phyloP scores from a whole-genome alignment of 2,113 vertebrate species.

The Seriola dumerili region DNA sequence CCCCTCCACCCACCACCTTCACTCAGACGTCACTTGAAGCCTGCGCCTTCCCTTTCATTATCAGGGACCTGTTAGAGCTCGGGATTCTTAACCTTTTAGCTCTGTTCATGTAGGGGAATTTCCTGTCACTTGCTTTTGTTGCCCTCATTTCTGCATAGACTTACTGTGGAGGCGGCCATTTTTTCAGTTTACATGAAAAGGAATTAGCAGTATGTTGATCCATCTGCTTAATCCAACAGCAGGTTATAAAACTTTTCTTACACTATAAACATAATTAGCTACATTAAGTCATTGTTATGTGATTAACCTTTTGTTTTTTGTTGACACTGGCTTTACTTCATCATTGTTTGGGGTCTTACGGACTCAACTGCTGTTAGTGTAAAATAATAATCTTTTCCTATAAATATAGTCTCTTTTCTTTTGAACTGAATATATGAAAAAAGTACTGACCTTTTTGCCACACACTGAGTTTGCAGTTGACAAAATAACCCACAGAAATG shows the following conservation, averaged over 20 bases:
- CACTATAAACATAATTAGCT: not conserved
- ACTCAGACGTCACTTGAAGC: constrained; percentile 67
- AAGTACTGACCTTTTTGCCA: not conserved
- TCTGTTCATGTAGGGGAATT: constrained; percentile 61
- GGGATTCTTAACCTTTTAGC: constrained; percentile 60
- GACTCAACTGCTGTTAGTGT: not conserved
- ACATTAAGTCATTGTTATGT: not conserved
- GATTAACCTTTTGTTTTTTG: not conserved
- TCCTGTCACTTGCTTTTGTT: constrained; percentile 41
- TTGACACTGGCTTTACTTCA: not conserved
- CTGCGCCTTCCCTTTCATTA: constrained; percentile 70
- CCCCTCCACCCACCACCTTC: constrained; percentile 76
- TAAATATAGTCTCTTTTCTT: too few species aligned
- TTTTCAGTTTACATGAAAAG: not conserved
- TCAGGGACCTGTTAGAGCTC: constrained; percentile 65
- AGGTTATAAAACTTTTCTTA: not conserved
- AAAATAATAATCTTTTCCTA: not conserved
- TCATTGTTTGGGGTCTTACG: not conserved
- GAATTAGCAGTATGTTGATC: not conserved
- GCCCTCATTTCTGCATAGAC: constrained; percentile 18
- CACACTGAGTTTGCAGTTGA: not conserved
- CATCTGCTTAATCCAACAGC: not conserved
- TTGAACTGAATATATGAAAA: not conserved
- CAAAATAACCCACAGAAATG: not conserved
- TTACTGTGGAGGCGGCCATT: not conserved